phyloP scores from a whole-genome alignment of 2,797 vertebrate genomes.

The Halcyon chelicuti region DNA sequence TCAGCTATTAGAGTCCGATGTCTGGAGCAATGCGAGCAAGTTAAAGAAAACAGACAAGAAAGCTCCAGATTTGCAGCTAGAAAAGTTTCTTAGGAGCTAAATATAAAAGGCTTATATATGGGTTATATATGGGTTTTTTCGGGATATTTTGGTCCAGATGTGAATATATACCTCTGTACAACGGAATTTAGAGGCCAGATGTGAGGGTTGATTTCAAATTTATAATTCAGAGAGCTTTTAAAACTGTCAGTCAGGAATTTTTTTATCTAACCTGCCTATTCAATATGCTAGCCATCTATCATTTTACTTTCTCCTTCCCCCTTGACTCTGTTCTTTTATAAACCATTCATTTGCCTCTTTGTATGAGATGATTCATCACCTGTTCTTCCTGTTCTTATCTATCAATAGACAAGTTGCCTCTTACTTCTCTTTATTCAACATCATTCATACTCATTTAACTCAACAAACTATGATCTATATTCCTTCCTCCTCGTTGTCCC shows the following conservation, averaged over 20 bases:
- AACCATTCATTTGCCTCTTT: not conserved
- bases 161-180: not conserved
- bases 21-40: not conserved
- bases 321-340: not conserved
- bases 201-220: not conserved
- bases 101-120: not conserved
- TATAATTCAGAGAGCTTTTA: not conserved
- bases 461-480: not conserved
- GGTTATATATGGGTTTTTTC: not conserved
- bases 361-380: not conserved
- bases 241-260: not conserved
- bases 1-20: not conserved
- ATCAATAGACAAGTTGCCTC: not conserved
- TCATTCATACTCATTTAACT: not conserved
- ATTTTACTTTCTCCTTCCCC: not conserved
- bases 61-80: not conserved
- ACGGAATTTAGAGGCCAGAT: not conserved
- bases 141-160: not conserved
- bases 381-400: not conserved
- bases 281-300: not conserved
- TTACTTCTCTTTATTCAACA: not conserved
- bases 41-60: not conserved
- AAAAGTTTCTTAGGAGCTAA: not conserved
- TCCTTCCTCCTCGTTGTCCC: not conserved
- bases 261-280: not conserved